Conservation (phyloP, 1,140 invertebrate species). For the Microplitis demolitor region DNA sequence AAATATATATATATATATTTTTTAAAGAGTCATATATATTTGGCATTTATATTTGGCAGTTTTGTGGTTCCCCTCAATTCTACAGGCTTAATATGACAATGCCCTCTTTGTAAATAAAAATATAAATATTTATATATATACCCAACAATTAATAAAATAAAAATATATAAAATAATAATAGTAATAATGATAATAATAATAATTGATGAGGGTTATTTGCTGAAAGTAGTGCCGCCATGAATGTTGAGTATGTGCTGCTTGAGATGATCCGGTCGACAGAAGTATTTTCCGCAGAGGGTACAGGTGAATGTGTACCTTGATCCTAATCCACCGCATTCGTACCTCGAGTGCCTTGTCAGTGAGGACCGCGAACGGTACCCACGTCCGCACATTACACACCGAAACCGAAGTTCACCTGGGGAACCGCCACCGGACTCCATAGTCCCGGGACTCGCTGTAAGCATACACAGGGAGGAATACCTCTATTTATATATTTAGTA, state of each 20-base stretch:
- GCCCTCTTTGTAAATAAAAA: too few relatives aligned
- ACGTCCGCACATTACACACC: constrained; percentile 63
- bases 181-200: not conserved
- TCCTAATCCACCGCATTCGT: constrained; percentile 59
- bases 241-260: constrained; percentile 62
- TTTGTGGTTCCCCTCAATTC: constrained; percentile 8
- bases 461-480: constrained; percentile 51
- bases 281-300: constrained; percentile 59
- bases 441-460: constrained; percentile 51
- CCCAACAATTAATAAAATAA: not conserved
- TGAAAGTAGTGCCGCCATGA: constrained; percentile 49
- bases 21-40: not conserved
- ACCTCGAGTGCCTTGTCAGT: constrained; percentile 60
- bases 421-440: constrained; percentile 39
- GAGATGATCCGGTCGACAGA: constrained; percentile 59
- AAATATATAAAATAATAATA: not conserved
- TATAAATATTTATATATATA: not conserved
- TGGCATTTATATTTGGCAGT: constrained; percentile 40
- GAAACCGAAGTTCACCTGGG: constrained; percentile 50
- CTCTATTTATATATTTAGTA: constrained; percentile 26
- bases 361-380: constrained; percentile 58
- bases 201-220: constrained; percentile 43
- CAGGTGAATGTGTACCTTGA: constrained; percentile 61
- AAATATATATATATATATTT: not conserved
- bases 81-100: too few relatives aligned